phyloP scores from a whole-genome alignment of 2,888 invertebrate species.

The Diachrysia chrysitis region DNA sequence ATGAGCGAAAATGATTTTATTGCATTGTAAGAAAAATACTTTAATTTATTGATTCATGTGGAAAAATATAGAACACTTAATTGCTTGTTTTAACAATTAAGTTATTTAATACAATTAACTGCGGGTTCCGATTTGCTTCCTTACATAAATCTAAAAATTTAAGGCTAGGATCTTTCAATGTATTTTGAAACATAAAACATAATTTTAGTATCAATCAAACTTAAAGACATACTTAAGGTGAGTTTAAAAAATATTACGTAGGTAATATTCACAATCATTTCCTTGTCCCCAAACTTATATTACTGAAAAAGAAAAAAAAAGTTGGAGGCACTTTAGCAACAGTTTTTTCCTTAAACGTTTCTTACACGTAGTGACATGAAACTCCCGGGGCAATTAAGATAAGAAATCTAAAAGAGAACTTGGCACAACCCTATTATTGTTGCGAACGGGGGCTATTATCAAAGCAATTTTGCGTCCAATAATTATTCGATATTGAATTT shows the following conservation, averaged over 20 bases:
- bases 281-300: background rate
- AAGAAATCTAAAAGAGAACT: conserved; percentile 38
- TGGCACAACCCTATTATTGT: conserved; percentile 56
- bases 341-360: conserved; percentile 21
- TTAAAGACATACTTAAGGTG: background rate
- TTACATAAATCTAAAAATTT: too few species aligned
- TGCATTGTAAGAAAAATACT: too few species aligned
- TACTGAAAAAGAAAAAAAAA: background rate
- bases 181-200: too few species aligned
- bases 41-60: too few species aligned
- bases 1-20: background rate
- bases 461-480: conserved; percentile 59
- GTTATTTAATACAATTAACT: too few species aligned
- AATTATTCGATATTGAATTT: conserved; percentile 66
- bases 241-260: background rate
- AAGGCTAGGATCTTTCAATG: too few species aligned
- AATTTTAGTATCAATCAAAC: background rate
- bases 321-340: background rate
- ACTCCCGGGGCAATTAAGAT: conserved; percentile 47
- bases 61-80: too few species aligned
- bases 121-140: too few species aligned
- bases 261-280: background rate
- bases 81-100: too few species aligned
- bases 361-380: conserved; percentile 29
- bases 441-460: conserved; percentile 63